A percentile compares a stretch with the other conserved stretches of the same genome.
Evolutionary conservation across 2,797 vertebrate genomes (phyloP).

Genomic region (Pachyuromys duprasi): DNA sequence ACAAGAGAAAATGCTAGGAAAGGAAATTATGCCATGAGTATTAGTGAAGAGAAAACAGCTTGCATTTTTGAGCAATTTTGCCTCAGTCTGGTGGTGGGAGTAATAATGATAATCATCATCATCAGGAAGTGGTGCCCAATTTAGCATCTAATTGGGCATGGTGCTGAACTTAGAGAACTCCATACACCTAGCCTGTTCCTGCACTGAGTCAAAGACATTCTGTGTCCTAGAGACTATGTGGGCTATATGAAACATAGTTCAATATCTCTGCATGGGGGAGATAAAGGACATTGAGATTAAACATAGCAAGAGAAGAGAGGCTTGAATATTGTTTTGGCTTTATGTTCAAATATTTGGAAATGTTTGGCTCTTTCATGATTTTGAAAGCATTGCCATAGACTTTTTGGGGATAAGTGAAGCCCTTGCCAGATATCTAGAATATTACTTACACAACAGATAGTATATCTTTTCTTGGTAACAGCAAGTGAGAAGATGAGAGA

Average conservation of each 20-base stretch:
- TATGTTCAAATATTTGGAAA: constrained; percentile 49
- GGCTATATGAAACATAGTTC: not conserved
- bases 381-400: constrained; percentile 29
- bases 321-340: constrained; percentile 46
- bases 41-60: constrained; percentile 46
- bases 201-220: not conserved
- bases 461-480: constrained; percentile 26
- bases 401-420: not conserved
- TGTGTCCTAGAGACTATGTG: constrained; percentile 30
- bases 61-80: constrained; percentile 65
- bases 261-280: not conserved
- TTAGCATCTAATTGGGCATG: constrained; percentile 66
- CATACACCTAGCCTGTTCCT: constrained; percentile 52
- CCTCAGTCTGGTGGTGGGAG: constrained; percentile 55
- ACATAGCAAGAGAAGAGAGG: not conserved
- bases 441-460: constrained; percentile 13
- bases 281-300: not conserved
- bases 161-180: constrained; percentile 48
- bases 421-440: not conserved
- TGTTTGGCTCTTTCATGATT: constrained; percentile 17
- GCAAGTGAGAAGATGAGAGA: constrained; percentile 9
- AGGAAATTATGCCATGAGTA: not conserved
- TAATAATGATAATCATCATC: constrained; percentile 68
- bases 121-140: constrained; percentile 58
- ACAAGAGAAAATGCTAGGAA: not conserved